Conservation (phyloP, 2,113 vertebrate genomes). For the Sigmodon hispidus region DNA sequence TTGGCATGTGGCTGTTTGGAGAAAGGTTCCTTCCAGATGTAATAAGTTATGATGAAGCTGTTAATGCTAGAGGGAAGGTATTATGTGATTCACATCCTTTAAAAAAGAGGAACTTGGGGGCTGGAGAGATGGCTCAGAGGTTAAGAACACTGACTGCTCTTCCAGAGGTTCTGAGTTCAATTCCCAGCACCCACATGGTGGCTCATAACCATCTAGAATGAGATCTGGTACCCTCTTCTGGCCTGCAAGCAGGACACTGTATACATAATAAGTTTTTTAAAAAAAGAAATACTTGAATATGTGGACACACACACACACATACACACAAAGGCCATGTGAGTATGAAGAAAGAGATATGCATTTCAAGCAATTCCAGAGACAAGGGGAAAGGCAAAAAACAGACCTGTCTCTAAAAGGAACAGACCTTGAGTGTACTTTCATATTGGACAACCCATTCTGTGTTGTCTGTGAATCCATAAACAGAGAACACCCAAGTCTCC, state of each 20-base stretch:
- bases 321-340: neutral
- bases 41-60: neutral
- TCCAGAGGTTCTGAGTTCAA: no score
- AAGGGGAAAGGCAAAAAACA: neutral
- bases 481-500: rapidly evolving
- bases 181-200: no score
- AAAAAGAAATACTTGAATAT: no score
- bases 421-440: neutral
- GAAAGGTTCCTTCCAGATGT: neutral
- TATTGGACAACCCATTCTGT: neutral
- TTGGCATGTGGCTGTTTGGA: neutral
- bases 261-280: no score
- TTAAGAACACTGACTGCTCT: no score
- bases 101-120: neutral
- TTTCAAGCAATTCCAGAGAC: neutral
- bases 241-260: no score
- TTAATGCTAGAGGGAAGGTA: neutral
- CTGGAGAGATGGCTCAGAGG: no score
- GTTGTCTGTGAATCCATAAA: neutral
- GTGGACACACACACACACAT: rapidly evolving
- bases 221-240: no score
- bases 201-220: no score
- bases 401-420: neutral
- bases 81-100: neutral
- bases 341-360: neutral